These are phyloP conservation scores for Mus spicilegus DNA, from an alignment of 2,113 vertebrate species.

Conservation along the genomic window DNA sequence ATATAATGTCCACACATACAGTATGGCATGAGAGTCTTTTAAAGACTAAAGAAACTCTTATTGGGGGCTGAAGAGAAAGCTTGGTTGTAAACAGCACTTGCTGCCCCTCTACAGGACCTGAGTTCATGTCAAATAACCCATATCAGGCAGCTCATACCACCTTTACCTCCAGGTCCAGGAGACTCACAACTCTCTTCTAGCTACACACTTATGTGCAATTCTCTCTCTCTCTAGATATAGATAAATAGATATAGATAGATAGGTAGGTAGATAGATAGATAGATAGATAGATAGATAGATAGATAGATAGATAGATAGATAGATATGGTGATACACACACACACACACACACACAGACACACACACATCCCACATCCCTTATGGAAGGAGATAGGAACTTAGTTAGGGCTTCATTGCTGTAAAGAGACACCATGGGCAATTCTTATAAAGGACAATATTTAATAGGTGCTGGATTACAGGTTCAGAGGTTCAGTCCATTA, in stretches of 20 bases:
- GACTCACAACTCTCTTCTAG: background rate
- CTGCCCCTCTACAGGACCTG: background rate
- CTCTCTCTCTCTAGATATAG: no score
- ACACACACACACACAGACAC: background rate
- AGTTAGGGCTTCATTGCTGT: no score
- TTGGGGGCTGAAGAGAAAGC: background rate
- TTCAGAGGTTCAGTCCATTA: no score
- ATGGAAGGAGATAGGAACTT: background rate
- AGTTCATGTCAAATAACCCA: background rate
- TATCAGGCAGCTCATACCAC: background rate
- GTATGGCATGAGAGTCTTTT: background rate
- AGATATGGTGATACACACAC: background rate
- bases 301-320: no score
- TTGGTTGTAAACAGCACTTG: no score
- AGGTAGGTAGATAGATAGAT: no score
- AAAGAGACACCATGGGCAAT: no score
- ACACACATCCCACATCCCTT: background rate
- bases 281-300: no score
- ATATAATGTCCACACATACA: constrained; percentile 8
- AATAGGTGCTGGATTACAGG: no score
- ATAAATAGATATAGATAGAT: no score
- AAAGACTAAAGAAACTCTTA: constrained; percentile 3
- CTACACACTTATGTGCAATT: no score
- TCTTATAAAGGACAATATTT: no score
- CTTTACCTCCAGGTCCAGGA: background rate